Evolutionary conservation across 2,113 vertebrate genomes (phyloP), one percentile per base, ranked within the genome.

Genomic region (Cygnus atratus): DNA sequence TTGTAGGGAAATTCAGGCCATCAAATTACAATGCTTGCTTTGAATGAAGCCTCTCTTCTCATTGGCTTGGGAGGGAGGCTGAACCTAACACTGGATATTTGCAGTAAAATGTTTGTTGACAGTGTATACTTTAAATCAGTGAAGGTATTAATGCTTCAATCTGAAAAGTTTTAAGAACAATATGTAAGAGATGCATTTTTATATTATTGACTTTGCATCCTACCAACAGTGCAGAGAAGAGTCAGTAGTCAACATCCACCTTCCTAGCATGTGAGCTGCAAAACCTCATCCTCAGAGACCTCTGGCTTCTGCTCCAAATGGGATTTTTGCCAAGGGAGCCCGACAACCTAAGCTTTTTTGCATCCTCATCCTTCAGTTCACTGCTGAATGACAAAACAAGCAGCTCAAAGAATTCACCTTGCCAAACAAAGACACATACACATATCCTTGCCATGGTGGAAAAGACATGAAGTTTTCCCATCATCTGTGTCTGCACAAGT

Each of bases 101-200:
- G 3, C 25, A 46, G 46, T 24, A 3, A 0, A 0, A 28, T 43
- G 20, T n/a, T 4, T 31, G 13, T 61, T 74, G 31, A 29, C 14
- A 54, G 21, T 17, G 2, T 22, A 15, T 9, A 39, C 19, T 67
- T 37, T 43, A 31, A 52, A 48, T 37, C 44, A 28, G 6, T 19
- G 26, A 29, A 65, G 8, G 48, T 71, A 84, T 87, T 52, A 67
- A 43, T 39, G 37, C 37, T 66, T 65, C 43, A 70, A 26, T 29
- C 31, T 24, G 18, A n/a, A 28, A 26, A 74, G 9, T 57, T 57
- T 67, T 31, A 70, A 57, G 10, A 58, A 70, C 21, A 61, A 4
- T 57, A 29, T 24, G 37, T 46, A 80, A 65, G 11, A 5, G 11
- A 37, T 77, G 19, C 3, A 24, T 52, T 81, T 88, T 82, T 10